Evolutionary conservation across 2,888 invertebrate genomes (phyloP), one percentile per base, ranked within the genome.

Genomic region (Prosopocoilus inquinatus): DNA sequence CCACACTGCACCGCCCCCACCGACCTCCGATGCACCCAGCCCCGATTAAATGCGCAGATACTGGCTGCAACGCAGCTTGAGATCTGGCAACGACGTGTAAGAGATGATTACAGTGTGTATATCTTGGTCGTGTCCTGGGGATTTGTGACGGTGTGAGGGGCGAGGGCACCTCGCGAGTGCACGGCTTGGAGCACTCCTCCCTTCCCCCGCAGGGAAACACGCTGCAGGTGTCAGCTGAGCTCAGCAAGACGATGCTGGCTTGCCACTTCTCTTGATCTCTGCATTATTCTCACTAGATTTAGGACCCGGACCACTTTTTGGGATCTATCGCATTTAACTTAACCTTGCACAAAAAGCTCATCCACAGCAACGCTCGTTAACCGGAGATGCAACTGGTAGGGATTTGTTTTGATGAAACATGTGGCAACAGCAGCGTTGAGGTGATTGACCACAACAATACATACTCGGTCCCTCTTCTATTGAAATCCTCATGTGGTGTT

Each of bases 171-270:
- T 69, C 68, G 72, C 70, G 70, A 72, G 72, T 71, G 70, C 68
- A 71, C 67, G 71, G 67, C 61, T 65, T 61, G 64, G 58, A 66
- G 64, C 63, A 61, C 67, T 61, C 69, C 65, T 62, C 68, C 41
- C 57, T 52, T 53, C 51, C 58, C 61, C 57, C 64, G 52, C 60
- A 67, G 66, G 65, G 70, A 67, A 69, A 72, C 72, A 72, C 70
- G 71, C 73, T 75, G 75, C 76, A 76, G 76, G 76, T 76, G 76
- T 76, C 75, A 73, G 74, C 73, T 74, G 70, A 71, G 70, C 68
- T 15, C 52, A 67, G 64, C 66, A 61, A 60, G 59, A 55, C 58
- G 67, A 64, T 67, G 68, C 72, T 65, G 62, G 64, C 64, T 72
- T 73, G 72, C 73, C 72, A 68, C 64, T 66, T 72, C 61, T 64